Percentiles rank a stretch among this genome's conserved stretches.
Conservation (phyloP, 2,797 vertebrate species). For the Hozukius guyotensis region DNA sequence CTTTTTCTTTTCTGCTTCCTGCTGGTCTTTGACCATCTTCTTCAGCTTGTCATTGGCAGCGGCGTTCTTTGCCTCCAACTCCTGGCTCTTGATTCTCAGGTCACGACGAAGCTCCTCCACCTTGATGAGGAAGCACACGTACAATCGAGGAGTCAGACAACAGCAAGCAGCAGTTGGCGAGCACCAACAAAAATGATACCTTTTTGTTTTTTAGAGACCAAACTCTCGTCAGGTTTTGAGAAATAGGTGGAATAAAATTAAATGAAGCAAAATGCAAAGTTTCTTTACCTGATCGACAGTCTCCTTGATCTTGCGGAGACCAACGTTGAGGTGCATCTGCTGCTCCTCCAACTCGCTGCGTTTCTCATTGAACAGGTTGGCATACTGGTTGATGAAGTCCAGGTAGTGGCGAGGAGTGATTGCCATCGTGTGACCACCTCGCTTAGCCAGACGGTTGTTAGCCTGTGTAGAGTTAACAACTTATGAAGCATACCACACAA, state of each 20-base stretch:
- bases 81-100: slow-evolving; percentile 97
- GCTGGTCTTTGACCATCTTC: slow-evolving; percentile 99
- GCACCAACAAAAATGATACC: background rate
- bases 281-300: slow-evolving; percentile 94
- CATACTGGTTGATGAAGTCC: slow-evolving; percentile 99
- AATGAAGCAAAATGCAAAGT: background rate
- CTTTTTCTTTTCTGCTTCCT: slow-evolving; percentile 99
- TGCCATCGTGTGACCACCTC: slow-evolving; percentile 96
- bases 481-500: background rate
- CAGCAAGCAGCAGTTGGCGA: background rate
- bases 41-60: slow-evolving; percentile 99
- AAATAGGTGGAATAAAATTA: background rate
- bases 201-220: background rate
- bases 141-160: background rate
- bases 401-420: slow-evolving; percentile 98
- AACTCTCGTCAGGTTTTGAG: background rate
- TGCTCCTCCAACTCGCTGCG: slow-evolving; percentile 98
- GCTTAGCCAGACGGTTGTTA: slow-evolving; percentile 94
- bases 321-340: slow-evolving; percentile 99
- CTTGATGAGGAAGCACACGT: slow-evolving; percentile 67
- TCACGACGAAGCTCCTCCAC: slow-evolving; percentile 97
- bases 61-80: slow-evolving; percentile 97
- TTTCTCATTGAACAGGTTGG: slow-evolving; percentile 98
- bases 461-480: slow-evolving; percentile 80
- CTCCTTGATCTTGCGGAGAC: slow-evolving; percentile 98